Evolutionary conservation across 2,797 vertebrate genomes (phyloP).

Genomic region (Lophius americanus): DNA sequence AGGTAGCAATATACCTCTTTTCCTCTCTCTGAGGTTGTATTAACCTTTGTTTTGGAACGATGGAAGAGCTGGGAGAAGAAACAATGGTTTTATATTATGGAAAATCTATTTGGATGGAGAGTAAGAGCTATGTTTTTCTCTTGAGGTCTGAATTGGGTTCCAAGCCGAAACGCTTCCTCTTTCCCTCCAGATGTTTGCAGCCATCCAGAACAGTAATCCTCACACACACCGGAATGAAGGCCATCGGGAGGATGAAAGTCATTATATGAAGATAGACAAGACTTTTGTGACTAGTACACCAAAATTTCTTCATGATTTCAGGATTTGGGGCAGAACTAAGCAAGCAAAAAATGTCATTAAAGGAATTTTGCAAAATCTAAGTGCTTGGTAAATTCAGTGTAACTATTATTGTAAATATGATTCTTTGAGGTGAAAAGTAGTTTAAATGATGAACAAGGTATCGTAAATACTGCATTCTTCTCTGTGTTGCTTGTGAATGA

Average conservation of each 20-base stretch:
- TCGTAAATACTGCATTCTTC: slow-evolving; percentile 1
- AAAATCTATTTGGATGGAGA: slow-evolving; percentile 65
- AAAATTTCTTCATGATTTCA: slow-evolving; percentile 22
- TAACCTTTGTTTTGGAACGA: slow-evolving; percentile 53
- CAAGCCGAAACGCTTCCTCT: slow-evolving; percentile 28
- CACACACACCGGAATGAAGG: slow-evolving; percentile 44
- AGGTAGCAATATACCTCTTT: slow-evolving; percentile 1
- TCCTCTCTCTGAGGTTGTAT: slow-evolving; percentile 6
- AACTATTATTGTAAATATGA: too few relatives aligned
- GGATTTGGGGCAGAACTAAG: slow-evolving; percentile 20
- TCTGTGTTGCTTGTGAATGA: neutral
- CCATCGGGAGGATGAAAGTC: slow-evolving; percentile 20
- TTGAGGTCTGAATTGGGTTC: slow-evolving; percentile 42
- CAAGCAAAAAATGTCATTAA: neutral
- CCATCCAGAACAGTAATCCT: slow-evolving; percentile 35
- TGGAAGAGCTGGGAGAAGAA: slow-evolving; percentile 43
- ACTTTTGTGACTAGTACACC: slow-evolving; percentile 22
- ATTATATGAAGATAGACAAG: slow-evolving; percentile 21
- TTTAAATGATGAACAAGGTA: slow-evolving; percentile 11
- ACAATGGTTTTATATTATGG: slow-evolving; percentile 59
- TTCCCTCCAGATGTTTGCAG: slow-evolving; percentile 25
- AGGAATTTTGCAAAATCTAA: neutral
- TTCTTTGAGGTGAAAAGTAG: neutral
- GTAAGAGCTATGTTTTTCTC: slow-evolving; percentile 49
- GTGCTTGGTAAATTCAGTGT: neutral